Conservation (phyloP, 2,888 invertebrate species). For the Hypena proboscidalis region DNA sequence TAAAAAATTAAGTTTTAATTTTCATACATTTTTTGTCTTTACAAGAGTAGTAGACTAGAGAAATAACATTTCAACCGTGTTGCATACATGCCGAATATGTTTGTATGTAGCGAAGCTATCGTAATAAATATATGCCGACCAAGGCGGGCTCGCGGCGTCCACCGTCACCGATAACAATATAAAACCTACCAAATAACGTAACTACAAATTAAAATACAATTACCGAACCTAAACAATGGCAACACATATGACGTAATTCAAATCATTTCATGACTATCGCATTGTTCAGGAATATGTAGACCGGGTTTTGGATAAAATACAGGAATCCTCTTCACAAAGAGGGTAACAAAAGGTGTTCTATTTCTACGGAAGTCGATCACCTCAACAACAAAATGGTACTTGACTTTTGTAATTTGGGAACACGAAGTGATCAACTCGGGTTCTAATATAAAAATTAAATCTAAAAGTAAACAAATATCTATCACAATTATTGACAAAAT, state of each 20-base stretch:
- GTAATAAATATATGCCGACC: slow-evolving; percentile 53
- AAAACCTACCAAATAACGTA: slow-evolving; percentile 63
- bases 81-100: slow-evolving; percentile 66
- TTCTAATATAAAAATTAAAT: slow-evolving; percentile 57
- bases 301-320: slow-evolving; percentile 25
- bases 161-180: slow-evolving; percentile 61
- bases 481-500: slow-evolving; percentile 71
- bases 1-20: slow-evolving; percentile 78
- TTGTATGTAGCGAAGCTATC: slow-evolving; percentile 67
- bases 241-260: slow-evolving; percentile 74
- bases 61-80: slow-evolving; percentile 78
- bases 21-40: slow-evolving; percentile 81
- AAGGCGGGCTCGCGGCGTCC: slow-evolving; percentile 42
- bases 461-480: slow-evolving; percentile 73
- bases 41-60: slow-evolving; percentile 84
- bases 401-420: slow-evolving; percentile 35
- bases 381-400: slow-evolving; percentile 29
- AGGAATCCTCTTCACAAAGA: slow-evolving; percentile 26
- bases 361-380: slow-evolving; percentile 30
- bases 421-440: slow-evolving; percentile 44
- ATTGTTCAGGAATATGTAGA: slow-evolving; percentile 65
- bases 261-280: slow-evolving; percentile 72
- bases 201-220: slow-evolving; percentile 58
- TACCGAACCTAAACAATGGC: slow-evolving; percentile 79
- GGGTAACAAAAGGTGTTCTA: slow-evolving; percentile 36